These are phyloP conservation scores for Xyliphius kryptos DNA, from an alignment of 2,113 vertebrate species.

Conservation along the genomic window DNA sequence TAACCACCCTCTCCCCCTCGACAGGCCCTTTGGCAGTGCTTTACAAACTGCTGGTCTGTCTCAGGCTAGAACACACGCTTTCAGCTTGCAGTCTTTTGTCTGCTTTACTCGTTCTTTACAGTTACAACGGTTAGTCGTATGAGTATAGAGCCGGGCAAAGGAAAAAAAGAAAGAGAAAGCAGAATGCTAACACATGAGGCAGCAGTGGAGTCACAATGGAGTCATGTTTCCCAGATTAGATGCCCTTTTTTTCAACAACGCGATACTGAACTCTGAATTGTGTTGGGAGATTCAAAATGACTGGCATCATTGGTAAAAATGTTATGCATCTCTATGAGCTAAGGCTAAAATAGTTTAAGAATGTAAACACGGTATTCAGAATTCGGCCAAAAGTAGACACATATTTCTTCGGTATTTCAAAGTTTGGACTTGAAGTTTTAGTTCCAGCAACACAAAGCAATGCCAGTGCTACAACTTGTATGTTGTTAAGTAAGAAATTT, in stretches of 20 bases:
- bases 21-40: slow-evolving; percentile 1
- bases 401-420: too few relatives aligned
- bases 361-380: too few relatives aligned
- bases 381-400: too few relatives aligned
- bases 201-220: slow-evolving; percentile 8
- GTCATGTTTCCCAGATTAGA: neutral
- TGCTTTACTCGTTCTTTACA: neutral
- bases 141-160: neutral
- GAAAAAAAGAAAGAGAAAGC: neutral
- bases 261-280: neutral
- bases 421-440: too few relatives aligned
- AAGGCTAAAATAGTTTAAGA: too few relatives aligned
- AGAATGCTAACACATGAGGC: neutral
- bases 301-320: too few relatives aligned
- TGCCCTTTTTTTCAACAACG: neutral
- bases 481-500: too few relatives aligned
- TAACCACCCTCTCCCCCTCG: slow-evolving; percentile 22
- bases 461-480: too few relatives aligned
- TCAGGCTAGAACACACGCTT: slow-evolving; percentile 13
- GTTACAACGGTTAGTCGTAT: slow-evolving; percentile 8
- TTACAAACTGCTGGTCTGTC: slow-evolving; percentile 17
- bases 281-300: too few relatives aligned
- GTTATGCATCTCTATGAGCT: too few relatives aligned
- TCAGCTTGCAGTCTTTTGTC: slow-evolving; percentile 4
- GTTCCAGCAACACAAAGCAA: too few relatives aligned